Conservation (phyloP, 2,888 invertebrate genomes). For the Lithophane ornitopus region DNA sequence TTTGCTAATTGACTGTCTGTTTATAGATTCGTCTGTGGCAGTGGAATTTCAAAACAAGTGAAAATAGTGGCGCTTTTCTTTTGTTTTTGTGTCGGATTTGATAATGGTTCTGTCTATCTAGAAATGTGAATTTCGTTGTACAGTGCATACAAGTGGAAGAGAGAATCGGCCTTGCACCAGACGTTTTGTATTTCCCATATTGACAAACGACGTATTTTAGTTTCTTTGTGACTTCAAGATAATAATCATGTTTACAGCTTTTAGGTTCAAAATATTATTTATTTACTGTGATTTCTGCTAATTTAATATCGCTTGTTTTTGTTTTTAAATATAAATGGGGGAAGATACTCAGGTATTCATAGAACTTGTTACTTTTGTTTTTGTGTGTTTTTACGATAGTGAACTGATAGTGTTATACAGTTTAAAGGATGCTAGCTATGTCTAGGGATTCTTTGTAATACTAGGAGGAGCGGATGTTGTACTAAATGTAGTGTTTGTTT, state of each 20-base stretch:
- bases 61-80: background rate
- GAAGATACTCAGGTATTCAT: conserved; percentile 1
- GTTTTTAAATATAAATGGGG: conserved; percentile 21
- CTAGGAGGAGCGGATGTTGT: conserved; percentile 36
- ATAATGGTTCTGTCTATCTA: no score
- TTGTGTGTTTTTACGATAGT: background rate
- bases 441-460: conserved; percentile 17
- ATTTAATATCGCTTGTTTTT: conserved; percentile 37
- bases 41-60: background rate
- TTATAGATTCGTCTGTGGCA: background rate
- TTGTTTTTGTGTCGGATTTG: background rate
- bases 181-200: background rate
- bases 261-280: conserved; percentile 13
- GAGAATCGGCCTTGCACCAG: background rate
- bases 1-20: conserved; percentile 5
- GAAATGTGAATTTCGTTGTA: background rate
- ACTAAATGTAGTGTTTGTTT: conserved; percentile 26
- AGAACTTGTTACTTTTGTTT: background rate
- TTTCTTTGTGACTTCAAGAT: background rate
- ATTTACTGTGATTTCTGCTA: background rate
- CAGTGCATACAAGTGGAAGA: background rate
- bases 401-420: background rate
- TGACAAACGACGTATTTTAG: background rate
- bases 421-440: conserved; percentile 37
- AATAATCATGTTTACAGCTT: conserved; percentile 8